Base-by-base conservation (phyloP, 2,888 invertebrate species). In the Camptogramma bilineatum region DNA sequence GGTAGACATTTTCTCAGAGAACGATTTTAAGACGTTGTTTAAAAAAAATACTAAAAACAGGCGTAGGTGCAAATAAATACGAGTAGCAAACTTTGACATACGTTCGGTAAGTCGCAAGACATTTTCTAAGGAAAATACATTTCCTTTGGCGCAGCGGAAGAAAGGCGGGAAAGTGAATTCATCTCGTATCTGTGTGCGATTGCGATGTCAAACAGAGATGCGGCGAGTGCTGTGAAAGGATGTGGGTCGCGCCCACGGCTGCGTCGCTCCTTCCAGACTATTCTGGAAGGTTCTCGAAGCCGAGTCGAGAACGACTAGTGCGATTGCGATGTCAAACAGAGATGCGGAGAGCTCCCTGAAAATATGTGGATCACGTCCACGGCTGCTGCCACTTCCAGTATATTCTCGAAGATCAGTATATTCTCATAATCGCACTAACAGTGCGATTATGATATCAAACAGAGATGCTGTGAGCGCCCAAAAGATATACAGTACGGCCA, bases 121-220 rank as follows among this genome's bases (percentile, higher is more conserved):
- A 17, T 17, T 17, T 44, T 16, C 16, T 17, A 44, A 17, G 44
- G 17, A 17, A 44, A 34, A 55, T 31, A 52, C 31, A 46, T 51
- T 51, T 51, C 55, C 54, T 51, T 62, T 48, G 54, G 19, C 47
- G n/a, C 51, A 8, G 24, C 52, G 1, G 52, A 52, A 57, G 62
- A 63, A 53, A 63, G 52, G 48, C 52, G 68, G 69, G 52, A 64
- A 68, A 64, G 68, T 66, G 69, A 62, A 68, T 64, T 64, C 70
- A 57, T 81, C 81, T 80, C 78, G 73, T 61, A 57, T 57, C 65
- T 66, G 66, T 59, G 73, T 77, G 79, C 83, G 83, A 90, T 90
- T 90, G 88, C 87, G 92, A 90, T 86, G 85, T 72, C 84, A 91
- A 90, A 92, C 88, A 90, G 82, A 87, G 92, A 92, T 92, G 88